Base-by-base conservation (phyloP, 2,113 vertebrate genomes). In the Heloderma charlesbogerti region DNA sequence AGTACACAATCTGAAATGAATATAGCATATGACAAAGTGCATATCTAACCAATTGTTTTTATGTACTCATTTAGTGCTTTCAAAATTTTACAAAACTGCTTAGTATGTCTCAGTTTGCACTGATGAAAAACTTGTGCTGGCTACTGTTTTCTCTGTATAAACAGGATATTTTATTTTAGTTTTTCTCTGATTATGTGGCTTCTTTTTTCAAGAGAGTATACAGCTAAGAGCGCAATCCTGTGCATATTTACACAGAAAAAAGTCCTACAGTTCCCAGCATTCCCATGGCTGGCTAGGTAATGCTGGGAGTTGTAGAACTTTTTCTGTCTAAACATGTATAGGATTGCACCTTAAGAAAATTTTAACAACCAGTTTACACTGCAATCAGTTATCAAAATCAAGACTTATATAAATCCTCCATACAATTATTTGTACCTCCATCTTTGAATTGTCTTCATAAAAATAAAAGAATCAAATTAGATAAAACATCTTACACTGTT, bases 41-140 rank as follows among this genome's bases (percentile, higher is more conserved):
- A 94, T 89, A 83, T 66, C 90, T 88, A 95, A 95, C 88, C 90
- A 93, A 94, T 95, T 91, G 92, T 74, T 40, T 91, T 91, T 94
- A 92, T 93, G 90, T 96, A 97, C 94, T 91, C 86, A 74, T 95
- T 96, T 96, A 96, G 92, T 94, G 95, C 92, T 91, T 95, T 90
- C 92, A 93, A 88, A 67, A 92, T 96, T 93, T 91, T 94, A 93
- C 91, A 95, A 88, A 74, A 78, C 90, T 90, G 78, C 95, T 92
- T 95, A 92, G 48, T 69, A 79, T 92, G 85, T 94, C 91, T 93
- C 88, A 63, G 13, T 60, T 94, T 91, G 84, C 66, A 93, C 92
- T 90, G n/a, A 77, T 13, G 51, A 67, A 91, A 81, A 89, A 51
- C 51, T 0, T 0, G 63, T 37, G 95, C 79, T 85, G 48, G 69